Base-by-base conservation (phyloP, 2,113 vertebrate genomes). In the Probosciger aterrimus region DNA sequence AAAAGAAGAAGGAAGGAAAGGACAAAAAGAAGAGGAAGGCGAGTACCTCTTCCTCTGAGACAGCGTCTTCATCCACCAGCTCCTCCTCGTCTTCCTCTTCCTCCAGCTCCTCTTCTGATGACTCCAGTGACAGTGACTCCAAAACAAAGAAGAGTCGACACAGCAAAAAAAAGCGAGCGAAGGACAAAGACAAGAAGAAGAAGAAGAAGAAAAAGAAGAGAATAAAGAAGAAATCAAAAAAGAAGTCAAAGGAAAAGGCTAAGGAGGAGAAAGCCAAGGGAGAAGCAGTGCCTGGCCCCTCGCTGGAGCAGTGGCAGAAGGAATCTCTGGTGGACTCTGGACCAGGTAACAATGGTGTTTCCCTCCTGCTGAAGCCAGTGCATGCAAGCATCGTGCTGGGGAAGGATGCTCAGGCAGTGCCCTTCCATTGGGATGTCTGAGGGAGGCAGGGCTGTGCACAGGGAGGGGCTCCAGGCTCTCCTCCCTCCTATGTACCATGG, bases 281-380 rank as follows among this genome's bases (percentile, higher is more conserved):
- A 0, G 98, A 97, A 69, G 94, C 55, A 3, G 69, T 86, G 65
- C 97, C 98, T 0, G 98, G 98, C 12, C 98, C 98, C 9, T 98
- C 94, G 0, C 96, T 99, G 95, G 98, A 99, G 88, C 98, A 98
- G 96, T 99, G 99, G 99, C 98, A 99, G 97, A 98, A 96, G 78
- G 98, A 99, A 2, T 96, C 98, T 0, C 90, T 91, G 3, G 97
- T 88, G 77, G 99, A 99, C 41, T 95, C 98, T 0, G 99, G 98
- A 33, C 99, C 99, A 97, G 99, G 99, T 99, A 92, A 96, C 0
- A 4, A 18, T 30, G 39, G 27, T 6, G 3, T 15, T 82, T 76
- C 17, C 11, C 31, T 81, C n/a, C 77, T 53, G 75, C 60, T 19
- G 39, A 14, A 41, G 55, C n/a, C 50, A 23, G n/a, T 10, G 50